phyloP scores from a whole-genome alignment of 2,797 vertebrate species.

The Hydrocynus forskahlii region DNA sequence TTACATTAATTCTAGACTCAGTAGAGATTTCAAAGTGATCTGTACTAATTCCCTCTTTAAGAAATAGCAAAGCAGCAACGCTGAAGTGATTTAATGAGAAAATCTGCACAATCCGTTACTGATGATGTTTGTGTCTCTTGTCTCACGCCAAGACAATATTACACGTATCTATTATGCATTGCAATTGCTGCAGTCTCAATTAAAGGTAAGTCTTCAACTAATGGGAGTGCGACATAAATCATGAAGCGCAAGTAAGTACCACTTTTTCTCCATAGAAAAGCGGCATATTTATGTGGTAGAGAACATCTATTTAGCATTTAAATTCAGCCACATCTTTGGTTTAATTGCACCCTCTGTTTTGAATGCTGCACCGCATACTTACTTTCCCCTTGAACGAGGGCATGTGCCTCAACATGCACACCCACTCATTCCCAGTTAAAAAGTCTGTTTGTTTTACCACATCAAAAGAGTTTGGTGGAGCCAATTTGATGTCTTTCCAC shows the following conservation, averaged over 20 bases:
- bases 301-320: not conserved
- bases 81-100: not conserved
- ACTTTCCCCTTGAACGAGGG: not conserved
- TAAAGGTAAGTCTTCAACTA: not conserved
- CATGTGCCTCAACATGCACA: not conserved
- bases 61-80: not conserved
- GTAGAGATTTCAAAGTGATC: not conserved
- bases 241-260: not conserved
- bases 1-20: not conserved
- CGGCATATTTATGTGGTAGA: not conserved
- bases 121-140: not conserved
- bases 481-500: not conserved
- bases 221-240: not conserved
- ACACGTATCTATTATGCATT: not conserved
- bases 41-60: not conserved
- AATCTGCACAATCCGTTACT: not conserved
- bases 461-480: not conserved
- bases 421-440: not conserved
- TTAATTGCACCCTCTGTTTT: not conserved
- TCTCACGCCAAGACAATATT: not conserved
- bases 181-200: not conserved
- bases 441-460: not conserved
- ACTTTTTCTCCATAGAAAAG: not conserved
- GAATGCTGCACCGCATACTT: not conserved
- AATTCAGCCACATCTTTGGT: not conserved